These are phyloP conservation scores for Omphaloscelis lunosa DNA, from an alignment of 2,888 invertebrate genomes.

Conservation along the genomic window DNA sequence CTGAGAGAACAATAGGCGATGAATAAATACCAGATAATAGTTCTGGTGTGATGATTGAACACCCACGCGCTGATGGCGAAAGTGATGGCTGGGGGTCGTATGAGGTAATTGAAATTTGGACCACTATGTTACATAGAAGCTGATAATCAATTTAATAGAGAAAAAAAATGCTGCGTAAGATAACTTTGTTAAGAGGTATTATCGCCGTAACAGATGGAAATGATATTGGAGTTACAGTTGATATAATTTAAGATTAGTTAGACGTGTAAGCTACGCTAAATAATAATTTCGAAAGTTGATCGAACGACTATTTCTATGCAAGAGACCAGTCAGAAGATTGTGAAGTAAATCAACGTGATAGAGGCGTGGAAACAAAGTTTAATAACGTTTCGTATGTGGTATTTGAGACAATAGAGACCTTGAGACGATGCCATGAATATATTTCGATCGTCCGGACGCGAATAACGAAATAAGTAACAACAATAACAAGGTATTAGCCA, in stretches of 20 bases:
- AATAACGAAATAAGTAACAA: slow-evolving; percentile 68
- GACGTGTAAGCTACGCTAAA: slow-evolving; percentile 27
- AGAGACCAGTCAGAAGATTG: slow-evolving; percentile 32
- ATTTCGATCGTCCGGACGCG: slow-evolving; percentile 71
- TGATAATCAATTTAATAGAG: slow-evolving; percentile 56
- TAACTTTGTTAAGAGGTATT: slow-evolving; percentile 48
- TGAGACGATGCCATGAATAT: slow-evolving; percentile 76
- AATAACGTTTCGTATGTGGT: slow-evolving; percentile 76
- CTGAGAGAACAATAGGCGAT: slow-evolving; percentile 79
- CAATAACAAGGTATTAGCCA: slow-evolving; percentile 75
- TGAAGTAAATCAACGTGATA: slow-evolving; percentile 62
- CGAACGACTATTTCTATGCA: slow-evolving; percentile 25
- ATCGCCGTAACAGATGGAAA: slow-evolving; percentile 48
- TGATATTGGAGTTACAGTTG: slow-evolving; percentile 39
- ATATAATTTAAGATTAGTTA: slow-evolving; percentile 44
- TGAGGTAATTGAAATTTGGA: slow-evolving; percentile 78
- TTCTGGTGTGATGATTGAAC: slow-evolving; percentile 79
- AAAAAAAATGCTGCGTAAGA: slow-evolving; percentile 47
- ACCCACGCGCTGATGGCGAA: slow-evolving; percentile 80
- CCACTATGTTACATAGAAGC: slow-evolving; percentile 76
- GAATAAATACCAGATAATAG: slow-evolving; percentile 70
- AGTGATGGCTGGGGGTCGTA: slow-evolving; percentile 78
- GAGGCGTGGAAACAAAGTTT: slow-evolving; percentile 76
- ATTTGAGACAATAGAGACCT: slow-evolving; percentile 82
- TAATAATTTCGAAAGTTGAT: slow-evolving; percentile 56